Conservation (phyloP, 2,888 invertebrate genomes). For the Nudaria mundana region DNA sequence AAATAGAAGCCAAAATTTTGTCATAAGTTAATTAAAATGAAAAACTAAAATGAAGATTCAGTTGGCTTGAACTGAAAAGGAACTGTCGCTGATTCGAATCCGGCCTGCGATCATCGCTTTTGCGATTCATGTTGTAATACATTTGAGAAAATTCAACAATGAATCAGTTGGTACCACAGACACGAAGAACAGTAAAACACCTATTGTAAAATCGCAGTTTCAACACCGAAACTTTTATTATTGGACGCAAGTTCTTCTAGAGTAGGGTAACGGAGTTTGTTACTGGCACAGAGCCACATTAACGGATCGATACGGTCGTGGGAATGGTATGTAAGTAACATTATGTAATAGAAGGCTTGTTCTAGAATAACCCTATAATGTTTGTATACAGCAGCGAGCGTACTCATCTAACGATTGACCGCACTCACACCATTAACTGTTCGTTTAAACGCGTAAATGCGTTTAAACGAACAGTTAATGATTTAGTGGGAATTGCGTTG, state of each 20-base stretch:
- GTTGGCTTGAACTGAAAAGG: no score
- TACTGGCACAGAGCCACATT: constrained; percentile 72
- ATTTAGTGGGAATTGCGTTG: constrained; percentile 6
- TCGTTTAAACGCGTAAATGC: no score
- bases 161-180: no score
- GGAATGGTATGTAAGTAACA: constrained; percentile 48
- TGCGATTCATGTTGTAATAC: no score
- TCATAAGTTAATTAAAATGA: no score
- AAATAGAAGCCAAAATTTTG: no score
- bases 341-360: constrained; percentile 58
- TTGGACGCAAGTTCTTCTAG: constrained; percentile 49
- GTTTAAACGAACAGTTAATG: constrained; percentile 25
- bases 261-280: constrained; percentile 52
- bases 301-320: constrained; percentile 61
- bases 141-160: no score
- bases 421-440: constrained; percentile 23
- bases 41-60: no score
- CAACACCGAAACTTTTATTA: constrained; percentile 49
- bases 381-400: constrained; percentile 18
- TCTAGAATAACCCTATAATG: constrained; percentile 49
- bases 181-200: constrained; percentile 32
- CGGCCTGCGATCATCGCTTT: no score
- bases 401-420: constrained; percentile 16
- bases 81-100: no score
- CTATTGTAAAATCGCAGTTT: constrained; percentile 46